Conservation (phyloP, 2,888 invertebrate species). For the Phaedon cochleariae region DNA sequence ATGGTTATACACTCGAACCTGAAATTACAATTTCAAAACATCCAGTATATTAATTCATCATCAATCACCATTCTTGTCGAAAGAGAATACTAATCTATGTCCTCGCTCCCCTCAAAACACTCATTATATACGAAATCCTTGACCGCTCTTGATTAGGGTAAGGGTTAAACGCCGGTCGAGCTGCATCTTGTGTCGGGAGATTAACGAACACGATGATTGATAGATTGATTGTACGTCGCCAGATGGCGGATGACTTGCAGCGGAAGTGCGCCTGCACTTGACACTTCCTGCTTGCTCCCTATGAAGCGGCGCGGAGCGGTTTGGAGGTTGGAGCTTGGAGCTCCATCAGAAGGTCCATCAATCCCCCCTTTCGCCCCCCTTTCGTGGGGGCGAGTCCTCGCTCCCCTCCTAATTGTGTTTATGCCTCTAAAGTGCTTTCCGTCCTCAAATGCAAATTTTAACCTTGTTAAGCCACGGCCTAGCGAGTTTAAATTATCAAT, state of each 20-base stretch:
- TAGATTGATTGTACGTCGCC: constrained; percentile 42
- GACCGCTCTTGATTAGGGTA: constrained; percentile 37
- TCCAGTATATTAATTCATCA: not conserved
- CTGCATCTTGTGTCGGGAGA: constrained; percentile 38
- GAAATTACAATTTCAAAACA: not conserved
- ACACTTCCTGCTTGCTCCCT: constrained; percentile 57
- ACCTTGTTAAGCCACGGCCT: constrained; percentile 64
- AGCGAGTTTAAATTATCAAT: constrained; percentile 65
- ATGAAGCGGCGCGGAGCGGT: constrained; percentile 51
- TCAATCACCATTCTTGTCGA: not conserved
- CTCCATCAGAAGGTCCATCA: constrained; percentile 39
- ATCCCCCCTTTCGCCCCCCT: constrained; percentile 22
- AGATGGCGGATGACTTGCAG: constrained; percentile 42
- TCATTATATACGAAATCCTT: constrained; percentile 26
- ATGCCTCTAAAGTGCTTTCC: constrained; percentile 64
- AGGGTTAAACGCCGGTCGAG: constrained; percentile 43
- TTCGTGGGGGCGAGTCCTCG: constrained; percentile 26
- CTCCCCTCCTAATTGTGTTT: constrained; percentile 62
- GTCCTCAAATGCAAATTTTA: constrained; percentile 64
- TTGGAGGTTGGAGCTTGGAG: no score
- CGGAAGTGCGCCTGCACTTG: constrained; percentile 60
- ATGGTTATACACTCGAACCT: no score
- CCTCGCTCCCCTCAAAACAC: not conserved
- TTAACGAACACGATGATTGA: constrained; percentile 41
- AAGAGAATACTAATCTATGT: not conserved